Base-by-base conservation (phyloP, 2,113 vertebrate species). In the Forbesichthys papilliferus region DNA sequence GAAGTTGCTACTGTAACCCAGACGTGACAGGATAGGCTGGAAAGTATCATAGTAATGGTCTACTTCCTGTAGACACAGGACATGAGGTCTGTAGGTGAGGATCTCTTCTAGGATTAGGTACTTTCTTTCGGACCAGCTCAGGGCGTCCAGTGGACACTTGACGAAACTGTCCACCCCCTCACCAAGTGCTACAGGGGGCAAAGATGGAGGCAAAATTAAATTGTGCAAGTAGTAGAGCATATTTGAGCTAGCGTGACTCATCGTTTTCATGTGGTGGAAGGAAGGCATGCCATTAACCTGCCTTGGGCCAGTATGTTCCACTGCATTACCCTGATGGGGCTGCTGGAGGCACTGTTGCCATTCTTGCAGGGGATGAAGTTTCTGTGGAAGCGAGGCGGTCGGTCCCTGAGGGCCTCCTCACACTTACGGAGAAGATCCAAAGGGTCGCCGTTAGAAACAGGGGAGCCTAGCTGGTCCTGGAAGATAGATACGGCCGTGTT, bases 291-390 rank as follows among this genome's bases (percentile, higher is more conserved):
- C 54, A 20, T 3, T 7, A 14, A 6, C 4, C 16, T 91, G 99
- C 98, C 98, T 95, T 99, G 98, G n/a, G 98, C 98, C 0, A 99
- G 91, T 77, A 98, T 96, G 91, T 99, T 99, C 98, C 98, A 99
- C 59, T 99, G 98, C 96, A 99, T 96, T 88, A 99, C 93, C 64
- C 96, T 91, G 48, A 99, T 94, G 51, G 92, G 85, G 48, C 93
- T 86, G 56, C 94, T 90, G 67, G 94, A 86, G 90, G 68, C 83
- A 82, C 77, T 64, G 83, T 61, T 64, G 64, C 71, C 81, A 62
- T 86, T 54, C 0, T 51, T 59, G 64, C 92, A 75, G 27, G 57
- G 69, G 74, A 95, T 83, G 3, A 98, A 96, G 51, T 82, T 83
- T 71, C 96, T 92, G 81, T 89, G 93, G 71, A 93, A 87, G 0